Evolutionary conservation across 2,888 invertebrate genomes (phyloP).

Genomic region (Taphrorychus bicolor): DNA sequence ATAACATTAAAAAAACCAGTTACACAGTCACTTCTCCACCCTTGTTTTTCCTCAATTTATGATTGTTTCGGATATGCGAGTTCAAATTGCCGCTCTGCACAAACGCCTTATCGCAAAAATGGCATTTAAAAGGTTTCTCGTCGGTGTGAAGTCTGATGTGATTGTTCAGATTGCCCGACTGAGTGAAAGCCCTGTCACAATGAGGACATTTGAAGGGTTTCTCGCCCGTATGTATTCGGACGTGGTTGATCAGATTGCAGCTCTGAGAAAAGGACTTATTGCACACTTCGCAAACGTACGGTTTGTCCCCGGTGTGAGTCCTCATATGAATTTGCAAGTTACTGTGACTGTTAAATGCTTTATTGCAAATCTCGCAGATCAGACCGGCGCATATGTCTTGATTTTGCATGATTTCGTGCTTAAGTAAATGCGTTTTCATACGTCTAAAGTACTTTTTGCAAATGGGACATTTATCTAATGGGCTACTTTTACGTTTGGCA

Average conservation of each 20-base stretch:
- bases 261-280: slow-evolving; percentile 58
- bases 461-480: slow-evolving; percentile 57
- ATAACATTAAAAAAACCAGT: background rate
- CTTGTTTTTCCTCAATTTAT: slow-evolving; percentile 40
- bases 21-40: background rate
- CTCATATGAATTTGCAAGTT: slow-evolving; percentile 58
- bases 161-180: slow-evolving; percentile 58
- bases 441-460: slow-evolving; percentile 58
- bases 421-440: slow-evolving; percentile 61
- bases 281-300: slow-evolving; percentile 56
- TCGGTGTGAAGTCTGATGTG: slow-evolving; percentile 58
- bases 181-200: slow-evolving; percentile 59
- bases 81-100: slow-evolving; percentile 59
- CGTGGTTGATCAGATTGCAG: slow-evolving; percentile 58
- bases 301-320: slow-evolving; percentile 57
- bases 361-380: slow-evolving; percentile 34
- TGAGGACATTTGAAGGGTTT: slow-evolving; percentile 59
- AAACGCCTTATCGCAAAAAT: slow-evolving; percentile 59
- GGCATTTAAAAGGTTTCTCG: slow-evolving; percentile 59
- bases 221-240: slow-evolving; percentile 58
- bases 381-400: slow-evolving; percentile 14
- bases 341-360: slow-evolving; percentile 37
- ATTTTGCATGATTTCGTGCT: slow-evolving; percentile 52
- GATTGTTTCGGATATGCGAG: slow-evolving; percentile 59
- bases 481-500: slow-evolving; percentile 54